These are phyloP conservation scores for Coenonympha arcania DNA, from an alignment of 2,888 invertebrate species.

Conservation along the genomic window DNA sequence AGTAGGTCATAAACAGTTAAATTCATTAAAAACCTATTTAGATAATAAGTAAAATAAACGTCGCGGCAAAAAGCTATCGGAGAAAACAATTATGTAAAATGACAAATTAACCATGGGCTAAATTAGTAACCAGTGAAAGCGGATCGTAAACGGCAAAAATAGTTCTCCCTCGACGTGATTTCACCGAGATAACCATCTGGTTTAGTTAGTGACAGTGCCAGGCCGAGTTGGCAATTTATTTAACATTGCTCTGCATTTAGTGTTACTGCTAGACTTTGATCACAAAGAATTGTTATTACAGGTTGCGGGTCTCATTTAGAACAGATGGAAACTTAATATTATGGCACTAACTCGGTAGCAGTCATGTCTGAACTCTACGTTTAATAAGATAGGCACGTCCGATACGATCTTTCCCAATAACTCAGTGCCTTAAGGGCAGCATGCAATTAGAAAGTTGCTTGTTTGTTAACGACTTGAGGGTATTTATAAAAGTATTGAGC, in stretches of 20 bases:
- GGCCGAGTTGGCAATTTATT: slow-evolving; percentile 53
- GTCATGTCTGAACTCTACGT: neutral
- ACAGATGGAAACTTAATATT: slow-evolving; percentile 24
- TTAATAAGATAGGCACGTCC: neutral
- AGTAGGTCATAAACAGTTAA: too few relatives aligned
- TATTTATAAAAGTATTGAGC: slow-evolving; percentile 58
- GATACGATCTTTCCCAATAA: slow-evolving; percentile 12
- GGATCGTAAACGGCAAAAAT: slow-evolving; percentile 40
- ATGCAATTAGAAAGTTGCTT: slow-evolving; percentile 54
- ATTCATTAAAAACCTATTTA: too few relatives aligned
- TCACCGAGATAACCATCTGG: slow-evolving; percentile 54
- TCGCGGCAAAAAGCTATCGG: neutral
- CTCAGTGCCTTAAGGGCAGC: slow-evolving; percentile 32
- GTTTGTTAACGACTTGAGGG: slow-evolving; percentile 49
- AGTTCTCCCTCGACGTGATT: slow-evolving; percentile 51
- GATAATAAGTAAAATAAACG: too few relatives aligned
- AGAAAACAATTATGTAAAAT: slow-evolving; percentile 7
- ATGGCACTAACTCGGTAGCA: neutral
- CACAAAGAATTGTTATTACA: slow-evolving; percentile 40
- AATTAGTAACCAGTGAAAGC: slow-evolving; percentile 53
- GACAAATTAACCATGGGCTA: slow-evolving; percentile 22
- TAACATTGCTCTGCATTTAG: slow-evolving; percentile 20
- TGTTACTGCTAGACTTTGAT: slow-evolving; percentile 42
- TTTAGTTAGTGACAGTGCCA: slow-evolving; percentile 45
- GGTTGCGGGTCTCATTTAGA: slow-evolving; percentile 37